Base-by-base conservation (phyloP, 2,888 invertebrate genomes). In the Drymonia ruficornis region DNA sequence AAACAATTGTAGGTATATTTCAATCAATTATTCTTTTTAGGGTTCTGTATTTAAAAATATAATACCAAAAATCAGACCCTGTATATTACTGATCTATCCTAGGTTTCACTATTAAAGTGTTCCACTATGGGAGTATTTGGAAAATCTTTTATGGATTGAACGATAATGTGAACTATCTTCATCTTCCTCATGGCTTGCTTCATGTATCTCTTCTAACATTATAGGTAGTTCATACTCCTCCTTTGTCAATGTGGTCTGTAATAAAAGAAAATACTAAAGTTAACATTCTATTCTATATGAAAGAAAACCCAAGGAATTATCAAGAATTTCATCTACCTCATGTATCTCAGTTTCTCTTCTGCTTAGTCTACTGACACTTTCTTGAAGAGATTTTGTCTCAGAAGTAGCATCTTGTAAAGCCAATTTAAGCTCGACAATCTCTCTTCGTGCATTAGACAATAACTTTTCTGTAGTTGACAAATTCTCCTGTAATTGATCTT, bases 371-470 rank as follows among this genome's bases (percentile, higher is more conserved):
- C 69, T 80, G 12, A 94, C 84, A 74, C 93, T 93, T 40, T 93
- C 87, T 69, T 94, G 94, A 59, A 95, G 80, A 49, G 91, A 89
- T 57, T 91, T 85, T 23, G 95, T 93, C 83, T 96, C 95, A 50
- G 91, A 87, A 62, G 94, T 94, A 31, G 96, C 89, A 83, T 96
- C 95, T 73, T 95, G 94, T 75, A 95, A 93, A 13, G 92, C 87
- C 42, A 95, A 72, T 72, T 95, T 94, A 36, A 94, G 87, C 56
- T 95, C 94, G 28, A 95, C 94, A n/a, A 81, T 93, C 92, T 72
- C 96, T 94, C 78, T 96, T 95, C 87, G 96, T 93, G 80, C 93
- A 93, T 84, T 96, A 94, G 76, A 96, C 74, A 87, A 94, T 93
- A 74, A 93, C n/a, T 93, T 93, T 67, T 95, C 95, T 11, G 94